Conservation (phyloP, 2,797 vertebrate genomes). For the Zalophus californianus region DNA sequence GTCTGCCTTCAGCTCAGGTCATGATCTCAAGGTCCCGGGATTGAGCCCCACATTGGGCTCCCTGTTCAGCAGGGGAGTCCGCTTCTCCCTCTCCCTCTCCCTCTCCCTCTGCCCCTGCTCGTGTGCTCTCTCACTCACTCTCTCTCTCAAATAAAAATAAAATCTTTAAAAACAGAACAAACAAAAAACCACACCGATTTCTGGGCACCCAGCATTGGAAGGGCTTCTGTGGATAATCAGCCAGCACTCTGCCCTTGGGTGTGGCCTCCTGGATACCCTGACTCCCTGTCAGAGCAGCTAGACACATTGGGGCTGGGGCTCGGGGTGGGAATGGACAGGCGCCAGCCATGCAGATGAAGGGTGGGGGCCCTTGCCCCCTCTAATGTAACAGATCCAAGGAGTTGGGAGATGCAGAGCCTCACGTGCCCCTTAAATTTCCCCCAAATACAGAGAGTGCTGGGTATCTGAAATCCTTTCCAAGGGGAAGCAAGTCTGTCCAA, state of each 20-base stretch:
- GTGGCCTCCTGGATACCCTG: background rate
- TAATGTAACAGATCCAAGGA: background rate
- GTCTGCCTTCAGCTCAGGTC: background rate
- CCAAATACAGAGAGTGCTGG: background rate
- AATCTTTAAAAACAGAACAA: background rate
- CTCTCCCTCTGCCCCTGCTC: too few species aligned
- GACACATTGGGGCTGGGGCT: background rate
- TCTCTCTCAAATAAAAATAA: background rate
- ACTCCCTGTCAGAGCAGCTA: background rate
- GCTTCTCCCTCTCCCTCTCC: too few species aligned
- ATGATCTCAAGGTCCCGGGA: too few species aligned
- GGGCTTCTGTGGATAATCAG: background rate
- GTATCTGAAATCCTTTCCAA: background rate
- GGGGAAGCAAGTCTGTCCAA: background rate
- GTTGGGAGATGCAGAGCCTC: background rate
- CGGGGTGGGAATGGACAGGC: background rate
- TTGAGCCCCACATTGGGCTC: too few species aligned
- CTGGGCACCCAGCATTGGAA: background rate
- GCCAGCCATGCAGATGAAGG: background rate
- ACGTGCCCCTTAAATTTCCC: background rate
- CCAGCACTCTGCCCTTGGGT: background rate
- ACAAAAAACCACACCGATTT: background rate
- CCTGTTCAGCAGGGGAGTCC: too few species aligned
- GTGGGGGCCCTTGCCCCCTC: background rate
- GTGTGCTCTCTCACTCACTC: rapidly evolving